Base-by-base conservation (phyloP, 2,797 vertebrate species). In the Premnoplex brunnescens region DNA sequence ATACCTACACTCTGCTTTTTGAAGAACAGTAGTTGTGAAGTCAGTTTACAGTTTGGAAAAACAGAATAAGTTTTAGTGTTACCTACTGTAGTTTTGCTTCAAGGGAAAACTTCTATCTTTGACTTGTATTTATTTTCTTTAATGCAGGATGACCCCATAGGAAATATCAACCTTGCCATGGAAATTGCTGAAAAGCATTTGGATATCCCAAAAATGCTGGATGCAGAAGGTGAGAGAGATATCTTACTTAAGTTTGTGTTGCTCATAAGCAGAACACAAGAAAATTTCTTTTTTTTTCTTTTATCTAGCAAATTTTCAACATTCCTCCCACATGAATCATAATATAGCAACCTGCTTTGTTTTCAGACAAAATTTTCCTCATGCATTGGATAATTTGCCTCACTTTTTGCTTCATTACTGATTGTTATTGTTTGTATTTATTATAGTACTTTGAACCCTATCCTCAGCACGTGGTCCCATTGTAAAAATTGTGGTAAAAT, bases 181-280 rank as follows among this genome's bases (percentile, higher is more conserved):
- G 99, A 99, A 86, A 98, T 99, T 81, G 99, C 99, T n/a, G 99
- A 99, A 98, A 99, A 99, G 96, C 98, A 99, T 97, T 98, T 99
- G 97, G 99, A 99, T 98, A 99, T 99, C 96, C 99, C 99, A 71
- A 99, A 99, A 98, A 99, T 99, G 99, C 91, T 99, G 97, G 99
- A 99, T 49, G 99, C 99, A 81, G 99, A 99, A 98, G 99, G 99
- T 99, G 93, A 96, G 97, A 73, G 30, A 71, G 81, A 30, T 8
- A 52, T 26, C 21, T 91, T 76, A 80, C 46, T 74, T 26, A 71
- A 52, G 7, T 91, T 74, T 81, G 8, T 67, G 18, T 68, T 89
- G 18, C 22, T 94, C 8, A 22, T 13, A 28, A 78, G 52, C 43
- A 71, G 68, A 17, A 76, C 27, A 46, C 3, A 5, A 26, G 72